phyloP scores from a whole-genome alignment of 2,797 vertebrate species.

The Oreochromis mossambicus region DNA sequence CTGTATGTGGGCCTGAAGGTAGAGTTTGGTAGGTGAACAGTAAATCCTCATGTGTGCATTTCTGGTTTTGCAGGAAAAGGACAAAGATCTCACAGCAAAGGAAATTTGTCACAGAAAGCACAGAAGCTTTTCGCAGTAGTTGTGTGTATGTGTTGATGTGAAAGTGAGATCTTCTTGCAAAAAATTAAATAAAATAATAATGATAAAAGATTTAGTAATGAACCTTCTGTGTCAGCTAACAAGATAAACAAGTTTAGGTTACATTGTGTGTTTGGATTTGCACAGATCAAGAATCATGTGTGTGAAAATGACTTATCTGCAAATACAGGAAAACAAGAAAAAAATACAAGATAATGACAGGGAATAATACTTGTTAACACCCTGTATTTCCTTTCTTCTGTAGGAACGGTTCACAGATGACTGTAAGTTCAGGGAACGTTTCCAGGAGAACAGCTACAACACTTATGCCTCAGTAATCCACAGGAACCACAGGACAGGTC shows the following conservation, averaged over 20 bases:
- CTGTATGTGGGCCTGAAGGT: accelerated
- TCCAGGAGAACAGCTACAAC: constrained; percentile 99
- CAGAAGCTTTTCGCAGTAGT: background rate
- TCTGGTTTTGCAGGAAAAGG: accelerated
- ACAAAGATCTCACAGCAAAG: background rate
- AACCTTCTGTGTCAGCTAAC: accelerated
- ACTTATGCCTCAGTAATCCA: constrained; percentile 91
- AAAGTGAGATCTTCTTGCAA: background rate
- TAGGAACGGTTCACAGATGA: constrained; percentile 89
- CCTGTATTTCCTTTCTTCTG: background rate
- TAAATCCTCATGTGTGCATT: background rate
- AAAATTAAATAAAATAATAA: accelerated
- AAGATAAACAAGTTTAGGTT: accelerated
- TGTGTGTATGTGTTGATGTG: accelerated
- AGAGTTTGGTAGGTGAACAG: background rate
- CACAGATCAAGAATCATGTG: background rate
- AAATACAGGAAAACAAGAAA: background rate
- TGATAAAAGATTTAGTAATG: background rate
- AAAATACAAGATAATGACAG: background rate
- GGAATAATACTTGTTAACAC: background rate
- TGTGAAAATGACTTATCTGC: background rate
- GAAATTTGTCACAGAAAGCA: background rate
- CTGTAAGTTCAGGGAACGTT: constrained; percentile 94
- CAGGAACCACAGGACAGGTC: constrained; percentile 81
- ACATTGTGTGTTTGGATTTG: accelerated